Percentiles rank a stretch among this genome's conserved stretches.
These are phyloP conservation scores for Acanthurus lineatus DNA, from an alignment of 2,797 vertebrate species.

Conservation along the genomic window DNA sequence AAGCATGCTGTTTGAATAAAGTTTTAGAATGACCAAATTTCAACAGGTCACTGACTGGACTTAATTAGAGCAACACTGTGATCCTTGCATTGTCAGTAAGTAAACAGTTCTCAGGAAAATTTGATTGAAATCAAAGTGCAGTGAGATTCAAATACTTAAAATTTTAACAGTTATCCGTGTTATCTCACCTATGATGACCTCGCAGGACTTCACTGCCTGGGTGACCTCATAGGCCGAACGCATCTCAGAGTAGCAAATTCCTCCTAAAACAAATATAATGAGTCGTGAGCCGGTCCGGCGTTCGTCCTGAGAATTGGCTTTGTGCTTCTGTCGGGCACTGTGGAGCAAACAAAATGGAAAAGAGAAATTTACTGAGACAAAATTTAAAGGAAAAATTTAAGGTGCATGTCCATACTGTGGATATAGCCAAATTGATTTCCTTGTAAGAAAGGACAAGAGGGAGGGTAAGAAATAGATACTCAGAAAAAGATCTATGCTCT, in stretches of 20 bases:
- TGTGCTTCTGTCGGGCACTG: conserved; percentile 95
- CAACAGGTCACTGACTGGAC: background rate
- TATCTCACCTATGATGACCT: conserved; percentile 93
- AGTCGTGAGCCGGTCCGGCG: conserved; percentile 89
- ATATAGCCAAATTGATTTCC: background rate
- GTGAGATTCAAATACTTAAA: background rate
- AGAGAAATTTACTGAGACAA: background rate
- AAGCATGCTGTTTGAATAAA: background rate
- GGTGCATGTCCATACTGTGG: background rate
- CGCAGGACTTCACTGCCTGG: conserved; percentile 90
- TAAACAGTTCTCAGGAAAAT: background rate
- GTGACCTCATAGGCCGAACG: conserved; percentile 95
- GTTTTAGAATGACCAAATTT: background rate
- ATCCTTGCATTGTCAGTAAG: background rate
- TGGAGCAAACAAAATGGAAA: background rate
- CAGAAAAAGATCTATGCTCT: background rate
- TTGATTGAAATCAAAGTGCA: background rate
- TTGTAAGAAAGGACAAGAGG: background rate
- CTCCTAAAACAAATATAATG: conserved; percentile 95
- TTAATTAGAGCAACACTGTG: background rate
- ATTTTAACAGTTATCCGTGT: background rate
- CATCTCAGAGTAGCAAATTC: conserved; percentile 93
- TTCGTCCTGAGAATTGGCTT: conserved; percentile 87
- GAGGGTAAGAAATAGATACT: no score
- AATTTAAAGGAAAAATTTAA: accelerated